Evolutionary conservation across 64 coral and sea anemone species (phyloP).

Genomic region (Porites lutea): DNA sequence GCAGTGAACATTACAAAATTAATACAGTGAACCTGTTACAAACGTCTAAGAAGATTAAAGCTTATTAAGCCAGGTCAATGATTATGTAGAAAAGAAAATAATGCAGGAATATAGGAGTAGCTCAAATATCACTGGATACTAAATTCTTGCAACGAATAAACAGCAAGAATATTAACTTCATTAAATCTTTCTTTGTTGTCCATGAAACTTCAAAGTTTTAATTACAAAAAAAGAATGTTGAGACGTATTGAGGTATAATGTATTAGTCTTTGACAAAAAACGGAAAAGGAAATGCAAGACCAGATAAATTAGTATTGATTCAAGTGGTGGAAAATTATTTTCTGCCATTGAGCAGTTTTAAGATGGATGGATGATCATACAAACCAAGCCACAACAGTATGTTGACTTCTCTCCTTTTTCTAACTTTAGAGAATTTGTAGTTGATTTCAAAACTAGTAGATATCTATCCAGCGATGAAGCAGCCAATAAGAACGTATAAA

Average conservation of each 20-base stretch:
- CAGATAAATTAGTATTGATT: background rate
- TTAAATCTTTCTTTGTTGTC: background rate
- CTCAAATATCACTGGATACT: conserved; percentile 38
- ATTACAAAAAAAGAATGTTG: conserved; percentile 5
- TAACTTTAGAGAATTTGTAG: background rate
- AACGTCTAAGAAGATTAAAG: conserved; percentile 53
- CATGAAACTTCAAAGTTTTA: background rate
- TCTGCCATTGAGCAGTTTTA: background rate
- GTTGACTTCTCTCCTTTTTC: background rate
- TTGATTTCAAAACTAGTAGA: background rate
- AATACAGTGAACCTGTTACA: conserved; percentile 32
- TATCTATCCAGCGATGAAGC: background rate
- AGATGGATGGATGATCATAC: background rate
- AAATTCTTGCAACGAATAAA: conserved; percentile 8
- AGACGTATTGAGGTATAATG: background rate
- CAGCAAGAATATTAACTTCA: background rate
- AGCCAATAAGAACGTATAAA: background rate
- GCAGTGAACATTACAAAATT: background rate
- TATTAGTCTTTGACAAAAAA: background rate
- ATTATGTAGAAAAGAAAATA: conserved; percentile 31
- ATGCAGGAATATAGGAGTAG: conserved; percentile 1
- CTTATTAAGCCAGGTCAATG: conserved; percentile 7
- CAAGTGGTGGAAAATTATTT: conserved; percentile 25
- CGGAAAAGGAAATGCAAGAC: conserved; percentile 6
- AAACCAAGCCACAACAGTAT: background rate